These are phyloP conservation scores for Sebastes itinus DNA, from an alignment of 2,797 vertebrate species.

Conservation along the genomic window DNA sequence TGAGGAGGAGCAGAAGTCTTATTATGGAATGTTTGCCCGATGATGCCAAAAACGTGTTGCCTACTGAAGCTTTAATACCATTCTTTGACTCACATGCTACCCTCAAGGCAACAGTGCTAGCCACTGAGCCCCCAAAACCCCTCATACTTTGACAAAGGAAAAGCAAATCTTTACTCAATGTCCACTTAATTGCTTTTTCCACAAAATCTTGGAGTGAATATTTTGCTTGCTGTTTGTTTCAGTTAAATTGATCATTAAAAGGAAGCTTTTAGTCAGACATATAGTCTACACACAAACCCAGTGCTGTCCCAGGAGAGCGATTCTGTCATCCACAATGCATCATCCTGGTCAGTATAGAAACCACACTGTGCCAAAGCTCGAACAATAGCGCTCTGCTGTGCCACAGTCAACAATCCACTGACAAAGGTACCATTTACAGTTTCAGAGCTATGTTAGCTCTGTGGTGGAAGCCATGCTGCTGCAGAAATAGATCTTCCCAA, in stretches of 20 bases:
- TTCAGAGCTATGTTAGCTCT: conserved; percentile 9
- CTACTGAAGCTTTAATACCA: no score
- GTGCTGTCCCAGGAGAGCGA: conserved; percentile 22
- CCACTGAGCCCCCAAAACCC: not conserved
- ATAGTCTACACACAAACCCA: conserved; percentile 25
- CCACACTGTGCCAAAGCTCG: conserved; percentile 54
- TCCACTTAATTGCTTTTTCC: not conserved
- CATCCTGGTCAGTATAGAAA: conserved; percentile 55
- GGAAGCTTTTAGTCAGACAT: conserved; percentile 1
- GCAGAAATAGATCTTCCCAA: not conserved
- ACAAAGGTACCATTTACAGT: conserved; percentile 63
- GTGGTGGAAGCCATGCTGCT: not conserved
- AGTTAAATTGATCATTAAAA: conserved; percentile 15
- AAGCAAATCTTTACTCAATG: not conserved
- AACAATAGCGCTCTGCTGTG: conserved; percentile 73
- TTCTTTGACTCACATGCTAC: not conserved
- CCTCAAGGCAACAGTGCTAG: not conserved
- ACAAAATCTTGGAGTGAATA: not conserved
- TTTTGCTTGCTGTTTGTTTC: not conserved
- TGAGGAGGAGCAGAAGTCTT: no score
- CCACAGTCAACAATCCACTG: conserved; percentile 31
- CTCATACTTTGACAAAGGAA: not conserved
- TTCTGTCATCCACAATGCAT: conserved; percentile 49
- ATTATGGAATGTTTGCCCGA: no score
- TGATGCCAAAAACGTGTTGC: no score